phyloP scores from a whole-genome alignment of 2,888 invertebrate genomes.

The Agrilus mali region DNA sequence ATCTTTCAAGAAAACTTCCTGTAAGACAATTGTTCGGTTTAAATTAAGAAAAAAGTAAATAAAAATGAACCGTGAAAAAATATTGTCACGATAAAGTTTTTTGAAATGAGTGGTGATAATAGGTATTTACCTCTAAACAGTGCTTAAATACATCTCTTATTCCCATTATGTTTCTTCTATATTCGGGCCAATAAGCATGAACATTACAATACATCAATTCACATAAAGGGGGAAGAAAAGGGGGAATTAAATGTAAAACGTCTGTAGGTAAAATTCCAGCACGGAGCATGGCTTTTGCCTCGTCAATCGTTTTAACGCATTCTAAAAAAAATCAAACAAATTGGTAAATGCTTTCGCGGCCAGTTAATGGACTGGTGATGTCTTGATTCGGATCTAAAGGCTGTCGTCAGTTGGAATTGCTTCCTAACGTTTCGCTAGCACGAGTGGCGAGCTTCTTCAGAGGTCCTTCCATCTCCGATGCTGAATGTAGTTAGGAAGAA shows the following conservation, averaged over 20 bases:
- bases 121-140: constrained; percentile 22
- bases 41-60: not conserved
- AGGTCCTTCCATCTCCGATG: too few species aligned
- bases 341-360: too few species aligned
- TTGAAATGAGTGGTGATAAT: not conserved
- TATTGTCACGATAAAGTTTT: not conserved
- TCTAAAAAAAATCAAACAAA: constrained; percentile 20
- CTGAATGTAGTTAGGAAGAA: too few species aligned
- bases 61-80: not conserved
- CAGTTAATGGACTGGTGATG: too few species aligned
- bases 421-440: too few species aligned
- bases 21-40: constrained; percentile 2
- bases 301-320: constrained; percentile 33
- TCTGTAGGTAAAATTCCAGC: constrained; percentile 39
- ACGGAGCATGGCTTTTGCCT: constrained; percentile 34
- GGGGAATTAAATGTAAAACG: constrained; percentile 36
- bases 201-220: constrained; percentile 29
- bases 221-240: constrained; percentile 24
- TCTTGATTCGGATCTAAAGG: too few species aligned
- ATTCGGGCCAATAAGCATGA: constrained; percentile 25
- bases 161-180: constrained; percentile 25
- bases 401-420: too few species aligned
- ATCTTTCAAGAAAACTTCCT: constrained; percentile 30
- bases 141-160: constrained; percentile 30
- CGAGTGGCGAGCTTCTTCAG: too few species aligned